Conservation (phyloP, 1,140 invertebrate species). For the Meteorus sp. region DNA sequence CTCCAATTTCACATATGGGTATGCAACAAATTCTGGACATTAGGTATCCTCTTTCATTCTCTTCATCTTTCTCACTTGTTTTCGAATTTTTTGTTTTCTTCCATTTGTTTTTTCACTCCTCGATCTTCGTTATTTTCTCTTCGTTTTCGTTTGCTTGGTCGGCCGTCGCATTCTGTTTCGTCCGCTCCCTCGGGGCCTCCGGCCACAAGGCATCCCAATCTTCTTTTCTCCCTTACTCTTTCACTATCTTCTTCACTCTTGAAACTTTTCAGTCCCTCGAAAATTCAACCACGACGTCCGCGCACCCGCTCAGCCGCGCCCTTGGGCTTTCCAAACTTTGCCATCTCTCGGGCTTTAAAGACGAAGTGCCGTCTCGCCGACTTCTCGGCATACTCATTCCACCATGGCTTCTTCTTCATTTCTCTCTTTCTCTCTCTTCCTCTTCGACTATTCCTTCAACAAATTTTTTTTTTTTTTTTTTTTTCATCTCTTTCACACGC, state of each 20-base stretch:
- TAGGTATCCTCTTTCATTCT: no score
- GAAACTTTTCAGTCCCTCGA: constrained; percentile 27
- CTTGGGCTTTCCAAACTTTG: constrained; percentile 25
- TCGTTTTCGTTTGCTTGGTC: background rate
- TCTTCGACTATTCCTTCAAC: background rate
- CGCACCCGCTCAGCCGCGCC: background rate
- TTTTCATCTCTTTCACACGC: background rate
- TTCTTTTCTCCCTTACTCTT: background rate
- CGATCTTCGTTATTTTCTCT: background rate
- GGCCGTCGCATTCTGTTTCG: background rate
- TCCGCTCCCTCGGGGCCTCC: constrained; percentile 12
- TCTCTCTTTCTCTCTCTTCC: constrained; percentile 8
- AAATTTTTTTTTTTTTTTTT: background rate
- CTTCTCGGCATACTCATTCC: constrained; percentile 9
- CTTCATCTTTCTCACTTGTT: constrained; percentile 4
- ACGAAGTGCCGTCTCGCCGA: constrained; percentile 19
- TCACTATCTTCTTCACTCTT: background rate
- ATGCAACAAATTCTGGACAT: background rate
- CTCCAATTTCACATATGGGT: background rate
- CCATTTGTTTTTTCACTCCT: no score
- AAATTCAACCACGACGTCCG: constrained; percentile 21
- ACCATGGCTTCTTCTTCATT: background rate
- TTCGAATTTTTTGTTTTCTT: no score
- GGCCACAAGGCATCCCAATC: constrained; percentile 25
- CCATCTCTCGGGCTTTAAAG: constrained; percentile 26